Evolutionary conservation across 2,888 invertebrate species (phyloP), one percentile per base, ranked within the genome.

Genomic region (Rhorus exstirpatorius): DNA sequence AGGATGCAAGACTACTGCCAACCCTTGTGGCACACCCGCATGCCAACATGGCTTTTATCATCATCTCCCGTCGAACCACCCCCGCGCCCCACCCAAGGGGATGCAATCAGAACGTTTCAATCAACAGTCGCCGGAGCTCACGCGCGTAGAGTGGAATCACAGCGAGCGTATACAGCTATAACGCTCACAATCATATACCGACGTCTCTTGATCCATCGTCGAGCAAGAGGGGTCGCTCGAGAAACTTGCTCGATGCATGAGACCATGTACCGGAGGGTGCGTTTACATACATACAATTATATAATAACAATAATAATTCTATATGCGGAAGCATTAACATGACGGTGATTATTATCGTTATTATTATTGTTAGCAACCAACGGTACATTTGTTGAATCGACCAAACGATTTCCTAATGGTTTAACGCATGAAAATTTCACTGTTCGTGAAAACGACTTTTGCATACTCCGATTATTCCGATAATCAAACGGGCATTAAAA

Each of bases 21-120:
- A 8, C 51, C 72, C 41, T 46, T 24, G 77, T 31, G 31, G 70
- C 51, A 70, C 51, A 53, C 83, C 84, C 85, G 86, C 83, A 85
- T 83, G 80, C 75, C 78, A 75, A 51, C 60, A 74, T 85, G 60
- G 63, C 53, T 61, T 63, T 41, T 35, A 19, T 21, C 55, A 41
- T 46, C 46, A n/a, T n/a, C n/a, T n/a, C 87, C 87, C 82, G 85
- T 87, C 82, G 85, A 80, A 86, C 86, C 89, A 85, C 89, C 90
- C 90, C 90, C 90, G 88, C 88, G 85, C 90, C 90, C 86, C 89
- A 89, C 90, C 91, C 90, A 87, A 88, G 35, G 92, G 92, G 91
- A 91, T 89, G 92, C 92, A 93, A 93, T 93, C 93, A 93, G 92
- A 89, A 92, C 92, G 92, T 93, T 93, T 93, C 93, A 93, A 93